These are phyloP conservation scores for Mus pahari DNA, from an alignment of 2,113 vertebrate species.

Conservation along the genomic window DNA sequence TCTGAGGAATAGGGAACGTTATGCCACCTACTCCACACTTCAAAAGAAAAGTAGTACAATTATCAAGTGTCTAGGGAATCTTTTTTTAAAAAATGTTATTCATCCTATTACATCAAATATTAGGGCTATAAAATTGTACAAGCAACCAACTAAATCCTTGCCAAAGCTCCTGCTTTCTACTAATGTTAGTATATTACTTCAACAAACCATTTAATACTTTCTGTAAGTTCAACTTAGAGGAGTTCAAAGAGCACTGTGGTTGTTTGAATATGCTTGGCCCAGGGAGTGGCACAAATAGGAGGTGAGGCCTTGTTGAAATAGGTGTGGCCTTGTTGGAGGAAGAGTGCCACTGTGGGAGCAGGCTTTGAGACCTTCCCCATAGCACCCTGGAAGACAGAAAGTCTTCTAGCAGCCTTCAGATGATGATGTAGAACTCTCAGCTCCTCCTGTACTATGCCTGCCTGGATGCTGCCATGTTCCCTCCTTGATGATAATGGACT, in stretches of 20 bases:
- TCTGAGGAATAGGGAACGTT: background rate
- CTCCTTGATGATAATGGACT: too few species aligned
- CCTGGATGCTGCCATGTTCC: too few species aligned
- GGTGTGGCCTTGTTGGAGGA: too few species aligned
- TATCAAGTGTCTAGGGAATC: background rate
- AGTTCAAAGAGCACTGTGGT: background rate
- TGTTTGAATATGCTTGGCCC: too few species aligned
- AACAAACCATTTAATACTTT: conserved; percentile 26
- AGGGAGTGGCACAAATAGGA: too few species aligned
- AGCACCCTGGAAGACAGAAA: too few species aligned
- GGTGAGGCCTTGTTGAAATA: too few species aligned
- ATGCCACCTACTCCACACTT: background rate
- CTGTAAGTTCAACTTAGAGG: background rate
- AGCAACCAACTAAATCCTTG: background rate
- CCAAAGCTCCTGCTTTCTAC: background rate
- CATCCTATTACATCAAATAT: conserved; percentile 2
- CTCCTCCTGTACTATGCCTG: too few species aligned
- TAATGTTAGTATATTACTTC: conserved; percentile 28
- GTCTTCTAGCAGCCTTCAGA: too few species aligned
- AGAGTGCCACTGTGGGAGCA: too few species aligned
- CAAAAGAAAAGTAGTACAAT: background rate
- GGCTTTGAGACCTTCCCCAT: too few species aligned
- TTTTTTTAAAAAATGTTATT: background rate
- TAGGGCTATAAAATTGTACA: background rate
- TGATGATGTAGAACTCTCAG: too few species aligned